These are phyloP conservation scores for Apeira syringaria DNA, from an alignment of 2,888 invertebrate species.

Conservation along the genomic window DNA sequence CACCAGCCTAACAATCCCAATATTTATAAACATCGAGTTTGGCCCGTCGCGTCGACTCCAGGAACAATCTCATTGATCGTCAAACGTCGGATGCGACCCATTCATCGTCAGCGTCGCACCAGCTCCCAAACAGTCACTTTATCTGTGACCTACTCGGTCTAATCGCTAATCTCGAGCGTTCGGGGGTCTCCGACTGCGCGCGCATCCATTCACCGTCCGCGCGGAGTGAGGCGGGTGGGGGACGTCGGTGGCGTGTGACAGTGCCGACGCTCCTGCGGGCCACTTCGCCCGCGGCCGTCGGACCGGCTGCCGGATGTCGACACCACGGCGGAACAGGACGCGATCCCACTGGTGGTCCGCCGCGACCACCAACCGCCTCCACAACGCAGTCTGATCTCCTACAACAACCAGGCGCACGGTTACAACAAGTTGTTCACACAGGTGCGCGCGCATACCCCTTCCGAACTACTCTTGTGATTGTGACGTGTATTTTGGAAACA, in stretches of 20 bases:
- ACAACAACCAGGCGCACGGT: conserved; percentile 89
- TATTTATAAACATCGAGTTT: conserved; percentile 16
- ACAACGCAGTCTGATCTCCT: conserved; percentile 88
- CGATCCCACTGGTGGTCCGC: conserved; percentile 78
- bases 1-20: neutral
- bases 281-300: conserved; percentile 55
- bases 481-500: conserved; percentile 17
- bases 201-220: conserved; percentile 63
- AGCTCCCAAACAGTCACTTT: conserved; percentile 28
- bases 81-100: conserved; percentile 19
- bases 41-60: neutral
- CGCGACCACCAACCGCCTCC: conserved; percentile 71
- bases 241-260: conserved; percentile 9
- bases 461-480: conserved; percentile 9
- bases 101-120: conserved; percentile 31
- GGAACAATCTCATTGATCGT: conserved; percentile 27
- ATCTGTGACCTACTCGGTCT: conserved; percentile 53
- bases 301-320: conserved; percentile 48
- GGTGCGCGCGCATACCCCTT: conserved; percentile 74
- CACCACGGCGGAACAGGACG: conserved; percentile 80
- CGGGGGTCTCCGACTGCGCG: conserved; percentile 52
- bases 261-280: conserved; percentile 23
- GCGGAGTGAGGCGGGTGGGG: conserved; percentile 30
- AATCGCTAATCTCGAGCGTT: conserved; percentile 42
- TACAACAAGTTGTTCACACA: conserved; percentile 93